Evolutionary conservation across 2,113 vertebrate species (phyloP).

Genomic region (Nesoenas mayeri): DNA sequence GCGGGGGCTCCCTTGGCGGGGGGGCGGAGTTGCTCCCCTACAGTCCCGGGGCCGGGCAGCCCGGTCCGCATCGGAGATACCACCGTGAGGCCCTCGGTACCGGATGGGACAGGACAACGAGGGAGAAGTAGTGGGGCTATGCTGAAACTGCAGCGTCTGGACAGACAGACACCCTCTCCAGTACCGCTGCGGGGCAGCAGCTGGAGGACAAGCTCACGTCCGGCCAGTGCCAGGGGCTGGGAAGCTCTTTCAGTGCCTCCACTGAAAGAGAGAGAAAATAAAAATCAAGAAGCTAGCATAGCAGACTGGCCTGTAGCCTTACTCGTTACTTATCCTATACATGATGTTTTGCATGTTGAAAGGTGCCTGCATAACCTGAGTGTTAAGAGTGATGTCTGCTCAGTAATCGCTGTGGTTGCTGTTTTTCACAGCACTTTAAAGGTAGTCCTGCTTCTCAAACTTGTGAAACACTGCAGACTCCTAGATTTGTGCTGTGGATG

Average conservation of each 20-base stretch:
- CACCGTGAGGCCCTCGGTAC: not conserved
- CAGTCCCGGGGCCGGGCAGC: too few relatives aligned
- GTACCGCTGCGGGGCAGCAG: not conserved
- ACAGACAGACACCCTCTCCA: too few relatives aligned
- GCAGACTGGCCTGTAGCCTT: not conserved
- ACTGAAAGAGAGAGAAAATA: not conserved
- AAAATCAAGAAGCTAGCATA: accelerated
- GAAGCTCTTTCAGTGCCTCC: too few relatives aligned
- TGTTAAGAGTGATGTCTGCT: not conserved
- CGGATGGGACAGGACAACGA: too few relatives aligned
- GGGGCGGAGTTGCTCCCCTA: too few relatives aligned
- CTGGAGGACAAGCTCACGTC: not conserved
- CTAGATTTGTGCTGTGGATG: not conserved
- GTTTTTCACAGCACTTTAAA: accelerated
- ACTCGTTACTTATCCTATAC: accelerated
- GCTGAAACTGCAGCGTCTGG: accelerated
- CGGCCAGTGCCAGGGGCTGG: not conserved
- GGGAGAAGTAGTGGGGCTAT: too few relatives aligned
- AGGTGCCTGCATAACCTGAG: not conserved
- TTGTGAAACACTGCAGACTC: accelerated
- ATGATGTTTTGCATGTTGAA: accelerated
- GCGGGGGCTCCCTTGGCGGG: not conserved
- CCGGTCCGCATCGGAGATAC: too few relatives aligned
- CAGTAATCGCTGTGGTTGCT: not conserved
- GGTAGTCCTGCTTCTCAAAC: not conserved